Conservation (phyloP, 2,113 vertebrate genomes). For the Pelobates fuscus region DNA sequence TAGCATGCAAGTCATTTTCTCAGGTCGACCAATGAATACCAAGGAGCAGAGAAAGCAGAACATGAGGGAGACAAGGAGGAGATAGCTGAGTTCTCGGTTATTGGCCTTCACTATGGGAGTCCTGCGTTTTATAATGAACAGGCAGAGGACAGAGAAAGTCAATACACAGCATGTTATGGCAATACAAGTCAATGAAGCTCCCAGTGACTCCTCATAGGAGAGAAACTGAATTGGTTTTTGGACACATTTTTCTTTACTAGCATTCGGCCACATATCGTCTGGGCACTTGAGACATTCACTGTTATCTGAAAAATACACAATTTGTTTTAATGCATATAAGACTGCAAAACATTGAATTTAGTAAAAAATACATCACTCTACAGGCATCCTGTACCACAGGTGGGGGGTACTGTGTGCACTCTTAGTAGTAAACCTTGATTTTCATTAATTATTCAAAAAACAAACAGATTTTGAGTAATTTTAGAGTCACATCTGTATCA, state of each 20-base stretch:
- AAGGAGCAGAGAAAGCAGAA: slow-evolving; percentile 46
- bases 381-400: no score
- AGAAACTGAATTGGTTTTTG: slow-evolving; percentile 31
- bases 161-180: background rate
- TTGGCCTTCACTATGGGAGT: slow-evolving; percentile 43
- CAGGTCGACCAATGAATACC: slow-evolving; percentile 26
- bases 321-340: no score
- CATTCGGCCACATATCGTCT: slow-evolving; percentile 31
- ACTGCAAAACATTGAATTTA: no score
- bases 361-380: no score
- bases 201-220: slow-evolving; percentile 27
- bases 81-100: slow-evolving; percentile 34
- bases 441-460: no score
- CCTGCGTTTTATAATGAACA: slow-evolving; percentile 15
- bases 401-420: no score
- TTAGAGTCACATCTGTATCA: no score
- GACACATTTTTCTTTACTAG: slow-evolving; percentile 13
- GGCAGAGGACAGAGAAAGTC: slow-evolving; percentile 22
- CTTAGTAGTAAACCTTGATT: background rate
- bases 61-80: slow-evolving; percentile 34
- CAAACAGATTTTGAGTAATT: no score
- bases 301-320: background rate
- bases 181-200: slow-evolving; percentile 8
- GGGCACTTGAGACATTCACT: slow-evolving; percentile 28
- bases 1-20: slow-evolving; percentile 10